A percentile compares a stretch with the other conserved stretches of the same genome.
Evolutionary conservation across 2,113 vertebrate genomes (phyloP).

Genomic region (Archilochus colubris): DNA sequence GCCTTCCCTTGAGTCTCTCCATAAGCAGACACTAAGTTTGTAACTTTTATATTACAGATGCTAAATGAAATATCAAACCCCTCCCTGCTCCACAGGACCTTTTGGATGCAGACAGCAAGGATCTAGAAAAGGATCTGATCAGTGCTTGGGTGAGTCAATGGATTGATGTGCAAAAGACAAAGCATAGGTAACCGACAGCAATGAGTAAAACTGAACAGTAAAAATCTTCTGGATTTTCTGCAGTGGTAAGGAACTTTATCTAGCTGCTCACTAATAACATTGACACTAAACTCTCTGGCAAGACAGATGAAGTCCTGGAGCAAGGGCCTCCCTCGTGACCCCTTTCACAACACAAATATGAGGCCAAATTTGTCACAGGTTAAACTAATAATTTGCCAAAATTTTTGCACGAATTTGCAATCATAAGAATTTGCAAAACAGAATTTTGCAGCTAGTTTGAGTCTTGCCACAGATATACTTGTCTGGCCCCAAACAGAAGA

Average conservation of each 20-base stretch:
- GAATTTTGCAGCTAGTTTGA: background rate
- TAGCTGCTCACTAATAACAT: background rate
- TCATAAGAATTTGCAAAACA: background rate
- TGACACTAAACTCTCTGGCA: background rate
- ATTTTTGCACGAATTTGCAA: background rate
- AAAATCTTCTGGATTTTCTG: background rate
- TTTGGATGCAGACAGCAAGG: background rate
- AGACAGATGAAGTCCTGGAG: background rate
- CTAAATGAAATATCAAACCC: background rate
- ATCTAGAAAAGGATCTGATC: background rate
- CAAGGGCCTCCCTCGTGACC: rapidly evolving
- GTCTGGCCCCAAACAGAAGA: background rate
- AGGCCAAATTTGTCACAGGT: background rate
- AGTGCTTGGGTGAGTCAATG: rapidly evolving
- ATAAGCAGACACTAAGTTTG: background rate
- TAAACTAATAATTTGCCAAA: background rate
- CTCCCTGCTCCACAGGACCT: background rate
- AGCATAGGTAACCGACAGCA: background rate
- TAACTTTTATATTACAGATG: background rate
- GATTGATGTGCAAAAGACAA: background rate
- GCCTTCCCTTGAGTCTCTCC: background rate
- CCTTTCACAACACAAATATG: rapidly evolving
- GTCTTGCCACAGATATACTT: background rate
- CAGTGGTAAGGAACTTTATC: background rate
- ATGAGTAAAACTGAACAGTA: background rate